These are phyloP conservation scores for Epirrhoe alternata DNA, from an alignment of 2,888 invertebrate species.

Conservation along the genomic window DNA sequence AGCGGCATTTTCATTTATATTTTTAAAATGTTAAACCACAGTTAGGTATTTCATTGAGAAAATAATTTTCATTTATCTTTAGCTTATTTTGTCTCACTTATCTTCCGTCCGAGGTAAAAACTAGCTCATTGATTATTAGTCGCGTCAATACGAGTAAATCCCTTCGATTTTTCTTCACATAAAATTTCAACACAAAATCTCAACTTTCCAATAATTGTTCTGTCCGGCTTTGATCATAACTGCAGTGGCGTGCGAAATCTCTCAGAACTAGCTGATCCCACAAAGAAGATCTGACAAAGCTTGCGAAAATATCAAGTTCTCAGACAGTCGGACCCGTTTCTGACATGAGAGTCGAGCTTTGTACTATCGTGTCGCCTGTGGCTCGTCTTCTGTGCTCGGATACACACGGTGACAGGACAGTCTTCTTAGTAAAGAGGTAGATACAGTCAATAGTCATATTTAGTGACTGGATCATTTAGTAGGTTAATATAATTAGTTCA, in stretches of 20 bases:
- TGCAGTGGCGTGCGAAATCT: slow-evolving; percentile 27
- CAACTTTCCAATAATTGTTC: not conserved
- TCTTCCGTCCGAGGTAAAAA: no score
- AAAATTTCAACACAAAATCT: not conserved
- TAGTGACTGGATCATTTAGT: no score
- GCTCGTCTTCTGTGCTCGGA: slow-evolving; percentile 13
- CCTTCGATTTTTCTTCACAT: no score
- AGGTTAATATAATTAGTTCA: no score
- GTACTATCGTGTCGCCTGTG: slow-evolving; percentile 29
- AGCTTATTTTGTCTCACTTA: no score
- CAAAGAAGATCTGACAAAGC: slow-evolving; percentile 32
- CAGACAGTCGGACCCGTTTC: slow-evolving; percentile 19
- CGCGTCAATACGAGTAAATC: no score
- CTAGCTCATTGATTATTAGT: no score
- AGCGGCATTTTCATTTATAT: no score
- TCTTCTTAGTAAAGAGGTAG: not conserved
- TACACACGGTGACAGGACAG: slow-evolving; percentile 4
- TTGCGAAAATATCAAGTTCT: slow-evolving; percentile 29
- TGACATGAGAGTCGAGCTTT: slow-evolving; percentile 31
- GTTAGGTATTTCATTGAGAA: no score
- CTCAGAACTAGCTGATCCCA: slow-evolving; percentile 23
- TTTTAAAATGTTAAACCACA: no score
- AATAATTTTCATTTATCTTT: no score
- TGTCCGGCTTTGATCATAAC: slow-evolving; percentile 15
- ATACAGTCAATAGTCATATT: not conserved